phyloP scores from a whole-genome alignment of 2,888 invertebrate species.

The Urechis unicinctus region DNA sequence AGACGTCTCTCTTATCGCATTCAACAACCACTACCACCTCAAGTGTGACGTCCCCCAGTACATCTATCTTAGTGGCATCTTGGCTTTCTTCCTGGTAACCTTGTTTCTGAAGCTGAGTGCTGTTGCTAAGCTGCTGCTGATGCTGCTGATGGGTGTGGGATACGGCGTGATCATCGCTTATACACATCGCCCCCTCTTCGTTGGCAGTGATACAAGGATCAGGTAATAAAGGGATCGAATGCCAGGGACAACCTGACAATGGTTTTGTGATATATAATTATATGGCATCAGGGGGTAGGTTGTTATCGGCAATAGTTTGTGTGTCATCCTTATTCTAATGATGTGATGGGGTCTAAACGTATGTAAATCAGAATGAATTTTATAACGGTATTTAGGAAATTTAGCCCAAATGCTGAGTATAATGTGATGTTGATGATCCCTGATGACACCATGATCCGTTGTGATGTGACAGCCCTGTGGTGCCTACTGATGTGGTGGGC shows the following conservation, averaged over 20 bases:
- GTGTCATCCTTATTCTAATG: too few species aligned
- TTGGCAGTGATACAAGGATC: conserved; percentile 64
- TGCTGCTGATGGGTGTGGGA: conserved; percentile 68
- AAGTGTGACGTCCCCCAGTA: conserved; percentile 70
- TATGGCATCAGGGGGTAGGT: too few species aligned
- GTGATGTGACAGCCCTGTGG: conserved; percentile 52
- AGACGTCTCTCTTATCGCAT: conserved; percentile 5
- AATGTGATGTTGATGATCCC: too few species aligned
- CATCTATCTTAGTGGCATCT: conserved; percentile 74
- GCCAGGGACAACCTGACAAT: neutral
- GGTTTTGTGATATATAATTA: too few species aligned
- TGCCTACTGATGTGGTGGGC: conserved; percentile 69
- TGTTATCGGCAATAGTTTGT: too few species aligned
- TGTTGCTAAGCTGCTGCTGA: conserved; percentile 70
- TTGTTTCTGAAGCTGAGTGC: conserved; percentile 79
- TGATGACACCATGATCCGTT: too few species aligned
- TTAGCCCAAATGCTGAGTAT: too few species aligned
- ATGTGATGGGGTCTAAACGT: too few species aligned
- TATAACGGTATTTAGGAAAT: too few species aligned
- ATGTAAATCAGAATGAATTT: too few species aligned
- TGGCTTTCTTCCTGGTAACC: conserved; percentile 77
- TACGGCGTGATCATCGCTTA: conserved; percentile 75
- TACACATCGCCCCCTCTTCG: conserved; percentile 73
- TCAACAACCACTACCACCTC: conserved; percentile 56
- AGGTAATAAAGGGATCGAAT: conserved; percentile 21